phyloP scores from a whole-genome alignment of 1,140 invertebrate species.

The Drosophila sp. region DNA sequence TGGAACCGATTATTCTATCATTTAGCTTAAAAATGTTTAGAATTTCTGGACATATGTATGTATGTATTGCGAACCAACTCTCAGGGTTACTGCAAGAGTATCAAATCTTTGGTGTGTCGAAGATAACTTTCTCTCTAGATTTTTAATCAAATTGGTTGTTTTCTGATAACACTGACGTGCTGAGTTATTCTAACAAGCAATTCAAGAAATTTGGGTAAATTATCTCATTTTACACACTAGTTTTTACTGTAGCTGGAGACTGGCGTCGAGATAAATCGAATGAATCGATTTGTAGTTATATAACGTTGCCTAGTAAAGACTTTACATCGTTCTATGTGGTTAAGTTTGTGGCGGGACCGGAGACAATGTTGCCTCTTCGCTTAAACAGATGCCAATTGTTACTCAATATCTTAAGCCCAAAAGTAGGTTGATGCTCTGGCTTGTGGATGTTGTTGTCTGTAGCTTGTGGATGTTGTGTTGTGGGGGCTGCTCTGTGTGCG shows the following conservation, averaged over 20 bases:
- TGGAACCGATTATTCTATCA: too few relatives aligned
- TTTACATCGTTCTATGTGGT: slow-evolving; percentile 4
- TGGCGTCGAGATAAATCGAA: not conserved
- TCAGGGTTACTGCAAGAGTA: not conserved
- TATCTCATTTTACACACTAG: not conserved
- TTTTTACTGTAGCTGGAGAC: not conserved
- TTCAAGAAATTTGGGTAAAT: not conserved
- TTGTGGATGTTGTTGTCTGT: slow-evolving; percentile 30
- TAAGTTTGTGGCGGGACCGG: not conserved
- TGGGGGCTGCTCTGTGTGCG: slow-evolving; percentile 56
- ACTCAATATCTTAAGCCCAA: slow-evolving; percentile 66
- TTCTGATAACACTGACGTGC: not conserved
- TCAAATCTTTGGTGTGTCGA: not conserved
- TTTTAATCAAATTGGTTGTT: too few relatives aligned
- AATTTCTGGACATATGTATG: too few relatives aligned
- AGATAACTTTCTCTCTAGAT: too few relatives aligned
- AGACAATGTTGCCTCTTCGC: slow-evolving; percentile 3
- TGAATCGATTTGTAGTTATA: not conserved
- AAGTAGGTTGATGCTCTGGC: slow-evolving; percentile 64
- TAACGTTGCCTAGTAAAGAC: too few relatives aligned
- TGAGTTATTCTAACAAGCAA: not conserved
- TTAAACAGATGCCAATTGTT: slow-evolving; percentile 55
- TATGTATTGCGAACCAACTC: too few relatives aligned
- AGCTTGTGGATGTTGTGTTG: slow-evolving; percentile 37
- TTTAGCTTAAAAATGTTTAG: too few relatives aligned